Percentiles rank a stretch among this genome's conserved stretches.
These are phyloP conservation scores for Aplysina aerophoba DNA, from an alignment of 37 sponge, comb jelly and placozoan genomes.

Conservation along the genomic window DNA sequence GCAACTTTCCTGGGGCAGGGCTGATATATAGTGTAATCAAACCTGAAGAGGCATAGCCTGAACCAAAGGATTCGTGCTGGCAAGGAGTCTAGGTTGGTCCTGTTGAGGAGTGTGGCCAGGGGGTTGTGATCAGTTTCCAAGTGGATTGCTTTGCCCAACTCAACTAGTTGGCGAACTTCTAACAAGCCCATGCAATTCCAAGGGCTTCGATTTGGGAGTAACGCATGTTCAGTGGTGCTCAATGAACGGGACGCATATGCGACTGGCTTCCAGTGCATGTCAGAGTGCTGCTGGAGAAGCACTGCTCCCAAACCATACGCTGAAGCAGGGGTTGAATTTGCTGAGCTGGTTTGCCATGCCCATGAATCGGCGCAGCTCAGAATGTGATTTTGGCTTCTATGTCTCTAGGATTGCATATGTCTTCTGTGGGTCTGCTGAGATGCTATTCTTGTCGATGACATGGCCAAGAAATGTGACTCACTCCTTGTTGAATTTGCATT, in stretches of 20 bases:
- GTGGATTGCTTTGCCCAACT: constrained; percentile 25
- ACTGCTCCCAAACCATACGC: constrained; percentile 47
- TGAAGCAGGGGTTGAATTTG: constrained; percentile 36
- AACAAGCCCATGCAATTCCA: constrained; percentile 52
- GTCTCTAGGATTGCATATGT: constrained; percentile 39
- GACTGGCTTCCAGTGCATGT: constrained; percentile 41
- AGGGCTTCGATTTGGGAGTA: constrained; percentile 64
- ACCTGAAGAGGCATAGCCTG: constrained; percentile 26
- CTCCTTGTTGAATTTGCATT: constrained; percentile 44
- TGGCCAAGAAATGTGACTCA: constrained; percentile 42
- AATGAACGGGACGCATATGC: constrained; percentile 44
- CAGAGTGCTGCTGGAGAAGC: constrained; percentile 18
- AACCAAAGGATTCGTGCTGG: constrained; percentile 44
- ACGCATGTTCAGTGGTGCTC: constrained; percentile 30
- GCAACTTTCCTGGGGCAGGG: constrained; percentile 20
- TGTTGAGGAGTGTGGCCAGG: constrained; percentile 34
- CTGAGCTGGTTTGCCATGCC: constrained; percentile 45
- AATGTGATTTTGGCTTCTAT: constrained; percentile 16
- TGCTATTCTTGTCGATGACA: constrained; percentile 36
- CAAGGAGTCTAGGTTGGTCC: constrained; percentile 32
- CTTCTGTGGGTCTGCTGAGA: constrained; percentile 40
- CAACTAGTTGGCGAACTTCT: constrained; percentile 43
- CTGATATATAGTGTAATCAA: constrained; percentile 13
- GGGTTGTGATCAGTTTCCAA: constrained; percentile 57
- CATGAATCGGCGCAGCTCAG: constrained; percentile 39